These are phyloP conservation scores for Anguilla marmorata DNA, from an alignment of 2,797 vertebrate genomes.

Conservation along the genomic window DNA sequence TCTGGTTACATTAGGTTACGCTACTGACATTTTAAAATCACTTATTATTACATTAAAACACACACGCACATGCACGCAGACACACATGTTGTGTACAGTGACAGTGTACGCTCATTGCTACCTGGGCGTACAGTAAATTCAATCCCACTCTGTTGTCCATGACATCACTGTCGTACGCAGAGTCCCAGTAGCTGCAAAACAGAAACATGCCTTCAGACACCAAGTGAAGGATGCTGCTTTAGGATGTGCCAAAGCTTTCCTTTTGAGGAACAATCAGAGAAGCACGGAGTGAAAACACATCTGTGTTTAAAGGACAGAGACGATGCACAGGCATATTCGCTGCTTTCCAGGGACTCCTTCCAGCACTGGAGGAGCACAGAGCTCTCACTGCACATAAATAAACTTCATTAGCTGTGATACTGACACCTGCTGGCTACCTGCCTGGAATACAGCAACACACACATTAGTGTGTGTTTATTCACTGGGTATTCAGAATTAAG, in stretches of 20 bases:
- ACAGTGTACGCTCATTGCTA: conserved; percentile 52
- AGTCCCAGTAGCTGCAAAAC: conserved; percentile 90
- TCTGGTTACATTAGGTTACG: too few relatives aligned
- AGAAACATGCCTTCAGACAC: background rate
- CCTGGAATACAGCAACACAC: background rate
- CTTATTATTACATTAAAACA: background rate
- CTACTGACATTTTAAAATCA: too few relatives aligned
- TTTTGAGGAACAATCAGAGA: background rate
- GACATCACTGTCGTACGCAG: conserved; percentile 88
- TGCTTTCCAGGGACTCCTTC: too few relatives aligned
- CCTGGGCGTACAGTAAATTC: conserved; percentile 93
- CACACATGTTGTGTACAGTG: background rate
- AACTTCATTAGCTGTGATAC: conserved; percentile 28
- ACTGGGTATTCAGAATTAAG: background rate
- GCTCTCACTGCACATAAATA: background rate
- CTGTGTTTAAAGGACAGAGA: too few relatives aligned
- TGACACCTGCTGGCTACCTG: background rate
- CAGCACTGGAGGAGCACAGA: background rate
- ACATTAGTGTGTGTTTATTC: background rate
- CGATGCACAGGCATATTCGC: too few relatives aligned
- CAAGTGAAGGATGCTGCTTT: background rate
- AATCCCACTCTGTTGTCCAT: conserved; percentile 94
- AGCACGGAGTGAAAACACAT: background rate
- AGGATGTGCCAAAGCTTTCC: background rate
- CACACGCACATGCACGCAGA: conserved; percentile 22